Base-by-base conservation (phyloP, 2,113 vertebrate species). In the Hippocampus guttulatus region DNA sequence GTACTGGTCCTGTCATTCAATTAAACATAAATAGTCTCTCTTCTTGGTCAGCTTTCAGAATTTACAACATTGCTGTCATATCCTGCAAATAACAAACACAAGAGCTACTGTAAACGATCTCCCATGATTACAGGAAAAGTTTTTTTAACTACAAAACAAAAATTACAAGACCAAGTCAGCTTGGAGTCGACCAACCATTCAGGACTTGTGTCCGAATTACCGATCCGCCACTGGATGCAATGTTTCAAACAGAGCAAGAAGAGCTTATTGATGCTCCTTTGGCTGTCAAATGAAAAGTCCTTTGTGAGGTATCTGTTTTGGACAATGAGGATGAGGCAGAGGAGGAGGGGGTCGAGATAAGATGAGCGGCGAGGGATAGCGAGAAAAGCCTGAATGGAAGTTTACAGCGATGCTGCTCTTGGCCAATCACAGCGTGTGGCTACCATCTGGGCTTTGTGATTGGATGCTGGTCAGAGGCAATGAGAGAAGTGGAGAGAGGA, bases 311-410 rank as follows among this genome's bases (percentile, higher is more conserved):
- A 3, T 41, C 38, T 40, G 38, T 64, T 38, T 41, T 2, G 40
- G 62, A 64, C 41, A 33, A 25, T 7, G 45, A 43, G 7, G 2
- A 58, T 18, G 47, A 49, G 47, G 15, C 4, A 49, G 9, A 43
- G 3, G 20, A 15, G 20, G 21, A 60, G 60, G 11, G 18, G 20
- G 27, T 54, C 2, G 6, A 49, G 27, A 15, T 25, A 15, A 20
- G 27, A 12, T 33, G 47, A 20, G 63, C 16, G 57, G 52, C 20
- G 54, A 68, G 60, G 25, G 27, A 66, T 3, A 20, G 23, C 43
- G 63, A 69, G 25, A 58, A 80, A 77, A 70, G 15, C 23, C 64
- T 83, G 85, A 84, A 87, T 84, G 84, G 84, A 86, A 70, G 68
- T 57, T 78, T 23, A 40, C 57, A 57, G 12, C 55, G 57, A 64